A percentile compares a stretch with the other conserved stretches of the same genome.
Conservation (phyloP, 2,888 invertebrate species). For the Busseola fusca region DNA sequence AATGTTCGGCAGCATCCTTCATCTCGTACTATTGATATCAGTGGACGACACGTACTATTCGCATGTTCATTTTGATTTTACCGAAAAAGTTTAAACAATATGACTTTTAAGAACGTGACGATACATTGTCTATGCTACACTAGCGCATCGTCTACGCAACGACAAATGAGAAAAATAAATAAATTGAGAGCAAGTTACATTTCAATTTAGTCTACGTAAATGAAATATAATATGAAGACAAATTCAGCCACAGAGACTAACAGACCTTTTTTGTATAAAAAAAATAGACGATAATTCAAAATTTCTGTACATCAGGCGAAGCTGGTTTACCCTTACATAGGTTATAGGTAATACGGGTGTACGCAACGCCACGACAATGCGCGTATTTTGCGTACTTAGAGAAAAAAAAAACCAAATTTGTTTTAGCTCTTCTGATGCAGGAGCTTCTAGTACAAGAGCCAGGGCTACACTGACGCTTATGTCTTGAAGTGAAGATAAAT, state of each 20-base stretch:
- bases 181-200: neutral
- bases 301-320: conserved; percentile 34
- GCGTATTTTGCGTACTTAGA: too few species aligned
- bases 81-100: neutral
- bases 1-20: conserved; percentile 61
- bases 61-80: conserved; percentile 30
- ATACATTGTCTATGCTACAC: neutral
- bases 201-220: neutral
- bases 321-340: neutral
- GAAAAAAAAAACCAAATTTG: too few species aligned
- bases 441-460: neutral
- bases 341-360: too few species aligned
- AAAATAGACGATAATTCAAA: neutral
- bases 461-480: neutral
- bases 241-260: neutral
- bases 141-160: neutral
- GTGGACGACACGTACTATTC: conserved; percentile 52
- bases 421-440: neutral
- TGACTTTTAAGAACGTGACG: neutral
- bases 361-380: too few species aligned
- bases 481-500: neutral
- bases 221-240: too few species aligned
- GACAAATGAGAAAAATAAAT: neutral
- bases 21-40: conserved; percentile 60
- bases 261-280: conserved; percentile 7